These are phyloP conservation scores for Hemicordylus capensis DNA, from an alignment of 2,113 vertebrate species.

Conservation along the genomic window DNA sequence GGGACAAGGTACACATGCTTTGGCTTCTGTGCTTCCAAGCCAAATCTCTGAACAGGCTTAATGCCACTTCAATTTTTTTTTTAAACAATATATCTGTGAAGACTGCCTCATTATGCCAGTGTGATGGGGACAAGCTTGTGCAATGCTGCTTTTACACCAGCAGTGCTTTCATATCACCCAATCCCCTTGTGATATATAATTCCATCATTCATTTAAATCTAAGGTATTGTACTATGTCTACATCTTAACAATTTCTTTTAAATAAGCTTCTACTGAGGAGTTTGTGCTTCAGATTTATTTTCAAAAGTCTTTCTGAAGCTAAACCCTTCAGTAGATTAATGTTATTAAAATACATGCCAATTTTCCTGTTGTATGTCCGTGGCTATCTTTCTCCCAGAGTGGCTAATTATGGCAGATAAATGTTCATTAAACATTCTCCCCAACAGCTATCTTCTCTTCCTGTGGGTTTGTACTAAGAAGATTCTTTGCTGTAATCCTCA, in stretches of 20 bases:
- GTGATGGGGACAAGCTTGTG: neutral
- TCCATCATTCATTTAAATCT: slow-evolving; percentile 1
- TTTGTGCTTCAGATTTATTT: slow-evolving; percentile 4
- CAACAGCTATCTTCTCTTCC: slow-evolving; percentile 34
- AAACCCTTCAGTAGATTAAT: neutral
- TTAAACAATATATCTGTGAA: neutral
- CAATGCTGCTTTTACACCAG: neutral
- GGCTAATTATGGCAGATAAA: slow-evolving; percentile 24
- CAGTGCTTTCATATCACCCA: neutral
- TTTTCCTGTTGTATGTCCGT: slow-evolving; percentile 14
- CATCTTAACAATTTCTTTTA: neutral
- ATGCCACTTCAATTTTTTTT: too few species aligned
- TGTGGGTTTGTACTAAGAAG: neutral
- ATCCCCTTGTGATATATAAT: neutral
- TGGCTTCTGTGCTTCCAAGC: too few species aligned
- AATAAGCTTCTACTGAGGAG: slow-evolving; percentile 5
- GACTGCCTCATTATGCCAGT: neutral
- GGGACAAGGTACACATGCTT: too few species aligned
- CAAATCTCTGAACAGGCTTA: too few species aligned
- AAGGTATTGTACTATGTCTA: slow-evolving; percentile 16
- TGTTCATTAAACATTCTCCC: slow-evolving; percentile 35
- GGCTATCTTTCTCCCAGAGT: slow-evolving; percentile 14
- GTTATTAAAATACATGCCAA: slow-evolving; percentile 19
- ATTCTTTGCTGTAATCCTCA: slow-evolving; percentile 8
- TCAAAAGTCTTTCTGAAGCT: neutral